phyloP scores from a whole-genome alignment of 1,140 invertebrate species.

The Drosophila neocordata region DNA sequence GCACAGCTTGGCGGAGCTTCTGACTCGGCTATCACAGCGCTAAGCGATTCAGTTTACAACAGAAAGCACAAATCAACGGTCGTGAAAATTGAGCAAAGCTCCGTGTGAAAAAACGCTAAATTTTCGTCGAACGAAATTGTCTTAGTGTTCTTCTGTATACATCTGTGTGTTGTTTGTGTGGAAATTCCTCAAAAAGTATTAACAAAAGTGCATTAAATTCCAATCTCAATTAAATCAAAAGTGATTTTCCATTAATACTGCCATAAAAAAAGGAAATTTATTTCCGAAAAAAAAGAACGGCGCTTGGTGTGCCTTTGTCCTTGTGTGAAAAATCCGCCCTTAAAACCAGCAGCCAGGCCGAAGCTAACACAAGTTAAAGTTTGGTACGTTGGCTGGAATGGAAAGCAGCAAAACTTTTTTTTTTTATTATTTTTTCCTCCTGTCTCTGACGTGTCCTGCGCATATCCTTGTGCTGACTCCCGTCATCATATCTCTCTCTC shows the following conservation, averaged over 20 bases:
- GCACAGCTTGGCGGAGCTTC: slow-evolving; percentile 38
- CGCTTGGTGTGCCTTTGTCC: neutral
- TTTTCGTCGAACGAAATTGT: slow-evolving; percentile 57
- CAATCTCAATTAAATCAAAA: neutral
- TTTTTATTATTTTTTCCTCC: neutral
- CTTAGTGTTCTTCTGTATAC: slow-evolving; percentile 21
- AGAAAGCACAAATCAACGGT: slow-evolving; percentile 77
- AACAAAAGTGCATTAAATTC: slow-evolving; percentile 1
- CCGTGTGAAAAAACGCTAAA: slow-evolving; percentile 43
- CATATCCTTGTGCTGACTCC: slow-evolving; percentile 34
- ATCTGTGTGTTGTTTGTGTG: slow-evolving; percentile 20
- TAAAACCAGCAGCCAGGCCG: slow-evolving; percentile 45
- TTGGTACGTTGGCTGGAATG: slow-evolving; percentile 57
- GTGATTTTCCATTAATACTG: neutral
- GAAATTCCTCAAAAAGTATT: neutral
- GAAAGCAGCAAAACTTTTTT: slow-evolving; percentile 33
- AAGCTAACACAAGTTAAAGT: slow-evolving; percentile 71
- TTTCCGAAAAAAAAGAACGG: neutral
- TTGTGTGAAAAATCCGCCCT: slow-evolving; percentile 65
- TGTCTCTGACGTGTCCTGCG: slow-evolving; percentile 75
- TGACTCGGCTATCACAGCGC: slow-evolving; percentile 45
- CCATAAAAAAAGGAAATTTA: no score
- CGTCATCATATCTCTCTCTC: slow-evolving; percentile 16
- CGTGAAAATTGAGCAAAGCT: slow-evolving; percentile 72
- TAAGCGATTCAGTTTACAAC: slow-evolving; percentile 71